Conservation (phyloP, 2,888 invertebrate species). For the Andrena minutula region DNA sequence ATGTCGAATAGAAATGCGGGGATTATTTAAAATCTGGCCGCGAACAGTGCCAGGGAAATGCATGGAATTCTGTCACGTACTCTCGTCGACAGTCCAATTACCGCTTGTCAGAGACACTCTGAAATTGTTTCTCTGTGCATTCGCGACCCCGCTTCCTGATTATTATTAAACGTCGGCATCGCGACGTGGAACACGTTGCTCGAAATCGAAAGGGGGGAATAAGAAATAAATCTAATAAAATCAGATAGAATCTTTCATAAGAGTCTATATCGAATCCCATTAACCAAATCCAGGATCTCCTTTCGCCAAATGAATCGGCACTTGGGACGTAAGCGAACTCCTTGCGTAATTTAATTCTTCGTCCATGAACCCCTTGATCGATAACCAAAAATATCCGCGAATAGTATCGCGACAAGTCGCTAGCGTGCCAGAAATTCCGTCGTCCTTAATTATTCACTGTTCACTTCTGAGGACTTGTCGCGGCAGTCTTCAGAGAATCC, state of each 20-base stretch:
- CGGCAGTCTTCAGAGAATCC: not conserved
- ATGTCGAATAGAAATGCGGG: slow-evolving; percentile 39
- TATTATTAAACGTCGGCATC: slow-evolving; percentile 33
- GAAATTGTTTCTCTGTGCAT: slow-evolving; percentile 41
- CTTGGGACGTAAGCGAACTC: not conserved
- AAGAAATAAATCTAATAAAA: not conserved
- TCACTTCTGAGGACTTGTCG: slow-evolving; percentile 11
- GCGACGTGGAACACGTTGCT: not conserved
- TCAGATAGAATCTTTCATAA: not conserved
- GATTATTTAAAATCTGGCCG: slow-evolving; percentile 45
- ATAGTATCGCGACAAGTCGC: not conserved
- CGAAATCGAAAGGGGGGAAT: not conserved
- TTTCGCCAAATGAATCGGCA: not conserved
- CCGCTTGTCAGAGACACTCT: slow-evolving; percentile 52
- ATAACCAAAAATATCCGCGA: not conserved
- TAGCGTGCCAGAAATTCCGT: not conserved
- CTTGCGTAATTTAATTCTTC: not conserved
- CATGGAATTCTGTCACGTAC: slow-evolving; percentile 54
- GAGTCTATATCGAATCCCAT: too few species aligned
- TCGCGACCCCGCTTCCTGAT: slow-evolving; percentile 24
- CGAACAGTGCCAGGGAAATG: slow-evolving; percentile 2
- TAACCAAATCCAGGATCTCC: too few species aligned
- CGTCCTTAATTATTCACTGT: slow-evolving; percentile 33
- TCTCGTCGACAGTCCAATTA: slow-evolving; percentile 57
- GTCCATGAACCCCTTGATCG: not conserved